phyloP scores from a whole-genome alignment of 2,113 vertebrate genomes.

The Beaufortia kweichowensis region DNA sequence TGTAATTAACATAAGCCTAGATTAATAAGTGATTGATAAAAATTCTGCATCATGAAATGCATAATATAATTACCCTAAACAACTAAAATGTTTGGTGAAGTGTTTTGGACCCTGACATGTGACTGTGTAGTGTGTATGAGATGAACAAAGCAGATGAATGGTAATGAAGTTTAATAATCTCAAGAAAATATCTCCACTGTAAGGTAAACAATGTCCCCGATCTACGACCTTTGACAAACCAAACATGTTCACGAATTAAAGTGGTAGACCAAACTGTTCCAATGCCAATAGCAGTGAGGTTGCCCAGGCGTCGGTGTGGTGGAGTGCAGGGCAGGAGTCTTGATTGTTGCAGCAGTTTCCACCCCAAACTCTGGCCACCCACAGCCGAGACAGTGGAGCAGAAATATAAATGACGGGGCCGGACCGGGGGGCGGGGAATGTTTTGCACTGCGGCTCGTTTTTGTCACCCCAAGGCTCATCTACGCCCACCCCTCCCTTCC shows the following conservation, averaged over 20 bases:
- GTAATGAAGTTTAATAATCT: background rate
- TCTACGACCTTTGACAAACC: constrained; percentile 60
- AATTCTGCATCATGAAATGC: no score
- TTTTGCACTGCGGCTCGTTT: constrained; percentile 53
- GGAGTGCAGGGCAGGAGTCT: constrained; percentile 58
- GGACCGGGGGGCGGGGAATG: constrained; percentile 37
- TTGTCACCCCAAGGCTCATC: constrained; percentile 60
- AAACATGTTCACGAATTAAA: constrained; percentile 35
- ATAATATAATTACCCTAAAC: no score
- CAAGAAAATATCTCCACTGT: constrained; percentile 9
- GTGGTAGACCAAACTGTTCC: constrained; percentile 14
- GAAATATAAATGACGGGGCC: constrained; percentile 24
- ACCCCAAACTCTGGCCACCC: constrained; percentile 48
- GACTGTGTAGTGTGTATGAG: background rate
- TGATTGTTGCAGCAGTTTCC: constrained; percentile 78
- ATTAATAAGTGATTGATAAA: no score
- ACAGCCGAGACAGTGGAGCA: constrained; percentile 1
- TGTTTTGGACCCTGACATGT: background rate
- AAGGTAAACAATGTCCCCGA: constrained; percentile 50
- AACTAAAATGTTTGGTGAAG: no score
- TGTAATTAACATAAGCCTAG: no score
- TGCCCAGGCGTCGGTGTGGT: constrained; percentile 18
- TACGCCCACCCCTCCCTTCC: constrained; percentile 60
- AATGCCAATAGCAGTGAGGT: constrained; percentile 1
- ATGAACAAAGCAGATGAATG: background rate